Conservation (phyloP, 2,113 vertebrate genomes). For the Ascaphus truei region DNA sequence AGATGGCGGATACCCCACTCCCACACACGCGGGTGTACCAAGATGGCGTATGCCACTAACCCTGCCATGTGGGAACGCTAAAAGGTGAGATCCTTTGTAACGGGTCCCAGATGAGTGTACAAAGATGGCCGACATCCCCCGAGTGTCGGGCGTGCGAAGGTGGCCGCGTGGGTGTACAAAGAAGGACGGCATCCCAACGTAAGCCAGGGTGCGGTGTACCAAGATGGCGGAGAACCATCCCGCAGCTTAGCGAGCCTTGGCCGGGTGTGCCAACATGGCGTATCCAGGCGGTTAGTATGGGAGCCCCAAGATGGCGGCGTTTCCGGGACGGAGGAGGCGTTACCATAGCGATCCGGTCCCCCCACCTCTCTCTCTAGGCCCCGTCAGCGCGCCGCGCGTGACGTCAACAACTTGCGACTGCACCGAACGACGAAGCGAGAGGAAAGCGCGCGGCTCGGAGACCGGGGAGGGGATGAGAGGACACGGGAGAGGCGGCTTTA, state of each 20-base stretch:
- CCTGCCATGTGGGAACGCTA: too few relatives aligned
- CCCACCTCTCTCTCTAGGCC: neutral
- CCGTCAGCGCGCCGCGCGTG: neutral
- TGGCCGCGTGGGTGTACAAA: too few relatives aligned
- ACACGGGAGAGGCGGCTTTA: neutral
- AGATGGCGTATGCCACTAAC: neutral
- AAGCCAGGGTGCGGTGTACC: neutral
- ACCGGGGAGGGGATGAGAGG: conserved; percentile 24
- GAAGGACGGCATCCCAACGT: too few relatives aligned
- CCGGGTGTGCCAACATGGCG: conserved; percentile 8
- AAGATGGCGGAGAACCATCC: too few relatives aligned
- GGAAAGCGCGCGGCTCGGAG: conserved; percentile 5
- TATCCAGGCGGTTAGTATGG: too few relatives aligned
- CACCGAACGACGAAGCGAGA: neutral
- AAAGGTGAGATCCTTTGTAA: too few relatives aligned
- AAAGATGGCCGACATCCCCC: neutral
- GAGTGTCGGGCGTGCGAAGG: too few relatives aligned
- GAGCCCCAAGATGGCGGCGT: conserved; percentile 10
- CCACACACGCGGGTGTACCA: too few relatives aligned
- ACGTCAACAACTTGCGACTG: neutral
- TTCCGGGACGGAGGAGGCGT: neutral
- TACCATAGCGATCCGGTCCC: conserved; percentile 8
- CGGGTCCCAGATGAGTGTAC: neutral
- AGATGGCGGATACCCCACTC: neutral
- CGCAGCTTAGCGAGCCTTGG: too few relatives aligned